phyloP scores from a whole-genome alignment of 2,888 invertebrate genomes.

The Mythimna vitellina region DNA sequence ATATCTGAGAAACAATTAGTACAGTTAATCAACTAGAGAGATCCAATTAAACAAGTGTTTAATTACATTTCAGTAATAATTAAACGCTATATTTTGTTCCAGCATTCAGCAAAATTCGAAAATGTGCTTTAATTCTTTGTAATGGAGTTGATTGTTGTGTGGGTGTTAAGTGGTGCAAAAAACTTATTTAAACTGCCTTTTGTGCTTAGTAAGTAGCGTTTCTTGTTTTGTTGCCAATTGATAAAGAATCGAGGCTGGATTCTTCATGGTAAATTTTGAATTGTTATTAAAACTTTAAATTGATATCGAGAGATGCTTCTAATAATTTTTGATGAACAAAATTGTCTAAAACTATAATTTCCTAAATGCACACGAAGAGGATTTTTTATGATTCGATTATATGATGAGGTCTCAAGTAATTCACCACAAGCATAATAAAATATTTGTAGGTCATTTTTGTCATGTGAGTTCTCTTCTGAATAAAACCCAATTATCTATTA shows the following conservation, averaged over 20 bases:
- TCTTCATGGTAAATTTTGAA: slow-evolving; percentile 26
- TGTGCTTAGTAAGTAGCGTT: slow-evolving; percentile 39
- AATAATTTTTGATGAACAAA: no score
- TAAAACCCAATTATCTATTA: neutral
- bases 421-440: no score
- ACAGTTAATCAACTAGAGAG: slow-evolving; percentile 74
- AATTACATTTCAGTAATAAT: slow-evolving; percentile 81
- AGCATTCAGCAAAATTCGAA: slow-evolving; percentile 13
- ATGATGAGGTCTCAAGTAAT: neutral
- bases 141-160: slow-evolving; percentile 36
- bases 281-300: neutral
- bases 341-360: neutral
- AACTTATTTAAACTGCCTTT: slow-evolving; percentile 49
- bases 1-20: slow-evolving; percentile 74
- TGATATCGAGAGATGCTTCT: no score
- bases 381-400: no score
- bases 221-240: slow-evolving; percentile 31
- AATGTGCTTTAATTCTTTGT: slow-evolving; percentile 24
- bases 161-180: slow-evolving; percentile 43
- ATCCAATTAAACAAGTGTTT: slow-evolving; percentile 80
- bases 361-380: neutral
- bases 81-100: slow-evolving; percentile 69
- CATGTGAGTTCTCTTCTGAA: neutral
- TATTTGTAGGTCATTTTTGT: no score
- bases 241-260: slow-evolving; percentile 10